These are phyloP conservation scores for Gallinago undulata DNA, from an alignment of 2,113 vertebrate species.

Conservation along the genomic window DNA sequence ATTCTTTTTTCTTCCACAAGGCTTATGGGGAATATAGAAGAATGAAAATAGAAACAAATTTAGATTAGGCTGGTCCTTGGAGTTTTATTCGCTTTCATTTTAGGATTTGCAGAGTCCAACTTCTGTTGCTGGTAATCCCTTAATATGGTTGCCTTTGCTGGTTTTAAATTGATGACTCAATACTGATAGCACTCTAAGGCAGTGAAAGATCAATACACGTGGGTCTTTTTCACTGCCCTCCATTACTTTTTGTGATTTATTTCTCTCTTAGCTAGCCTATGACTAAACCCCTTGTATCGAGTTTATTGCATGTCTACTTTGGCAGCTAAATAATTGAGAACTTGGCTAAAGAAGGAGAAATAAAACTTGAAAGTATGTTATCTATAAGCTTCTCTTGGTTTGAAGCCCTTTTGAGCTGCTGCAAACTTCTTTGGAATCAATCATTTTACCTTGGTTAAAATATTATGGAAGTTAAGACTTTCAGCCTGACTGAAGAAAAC, in stretches of 20 bases:
- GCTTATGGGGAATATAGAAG: background rate
- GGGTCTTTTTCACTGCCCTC: background rate
- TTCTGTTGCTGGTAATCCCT: background rate
- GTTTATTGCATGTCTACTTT: background rate
- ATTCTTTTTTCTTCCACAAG: background rate
- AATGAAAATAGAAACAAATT: background rate
- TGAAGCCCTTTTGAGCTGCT: background rate
- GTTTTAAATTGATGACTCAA: conserved; percentile 25
- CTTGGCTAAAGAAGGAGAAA: conserved; percentile 3
- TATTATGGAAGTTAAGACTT: background rate
- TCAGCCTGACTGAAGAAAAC: background rate
- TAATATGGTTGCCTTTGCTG: conserved; percentile 10
- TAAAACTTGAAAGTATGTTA: background rate
- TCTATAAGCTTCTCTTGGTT: background rate
- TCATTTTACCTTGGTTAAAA: background rate
- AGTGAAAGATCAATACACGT: background rate
- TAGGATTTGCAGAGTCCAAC: background rate
- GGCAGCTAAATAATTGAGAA: conserved; percentile 43
- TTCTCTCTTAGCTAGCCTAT: background rate
- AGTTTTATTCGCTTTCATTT: conserved; percentile 22
- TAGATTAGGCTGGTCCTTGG: background rate
- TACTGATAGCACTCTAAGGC: background rate
- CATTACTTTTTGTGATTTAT: conserved; percentile 32
- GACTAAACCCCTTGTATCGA: background rate
- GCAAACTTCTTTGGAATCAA: background rate